Conservation (phyloP, 1,140 invertebrate species). For the Musca domestica region DNA sequence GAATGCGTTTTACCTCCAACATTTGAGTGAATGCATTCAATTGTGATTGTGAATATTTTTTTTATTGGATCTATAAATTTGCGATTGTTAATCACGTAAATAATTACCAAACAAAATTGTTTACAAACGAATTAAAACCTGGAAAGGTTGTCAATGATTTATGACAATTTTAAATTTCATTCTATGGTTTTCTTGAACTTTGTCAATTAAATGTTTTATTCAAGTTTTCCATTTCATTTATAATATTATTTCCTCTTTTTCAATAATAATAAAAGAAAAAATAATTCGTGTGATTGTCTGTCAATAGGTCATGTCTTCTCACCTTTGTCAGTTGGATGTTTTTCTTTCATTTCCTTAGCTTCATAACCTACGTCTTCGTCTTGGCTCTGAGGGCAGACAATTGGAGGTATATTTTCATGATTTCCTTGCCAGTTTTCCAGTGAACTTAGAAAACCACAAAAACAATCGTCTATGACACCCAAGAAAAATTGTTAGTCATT, state of each 20-base stretch:
- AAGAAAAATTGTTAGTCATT: conserved; percentile 51
- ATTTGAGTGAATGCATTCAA: not conserved
- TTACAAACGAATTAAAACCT: conserved; percentile 4
- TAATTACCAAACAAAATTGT: conserved; percentile 21
- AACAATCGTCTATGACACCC: conserved; percentile 32
- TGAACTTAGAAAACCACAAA: too few species aligned
- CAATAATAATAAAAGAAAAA: not conserved
- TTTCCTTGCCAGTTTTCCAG: too few species aligned
- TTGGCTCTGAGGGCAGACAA: too few species aligned
- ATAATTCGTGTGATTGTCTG: conserved; percentile 35
- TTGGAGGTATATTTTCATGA: too few species aligned
- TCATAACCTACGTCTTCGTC: not conserved
- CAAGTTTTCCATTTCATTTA: too few species aligned
- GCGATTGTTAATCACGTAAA: conserved; percentile 20
- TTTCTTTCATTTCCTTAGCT: not conserved
- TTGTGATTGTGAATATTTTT: not conserved
- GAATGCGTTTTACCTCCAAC: too few species aligned
- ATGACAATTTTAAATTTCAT: not conserved
- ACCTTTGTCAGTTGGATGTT: conserved; percentile 6
- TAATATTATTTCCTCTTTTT: too few species aligned
- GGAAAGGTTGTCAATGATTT: not conserved
- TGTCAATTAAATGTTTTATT: too few species aligned
- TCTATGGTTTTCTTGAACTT: not conserved
- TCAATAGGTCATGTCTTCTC: conserved; percentile 33
- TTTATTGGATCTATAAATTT: conserved; percentile 18